Conservation (phyloP, 2,888 invertebrate species). For the Cephus nigrinus region DNA sequence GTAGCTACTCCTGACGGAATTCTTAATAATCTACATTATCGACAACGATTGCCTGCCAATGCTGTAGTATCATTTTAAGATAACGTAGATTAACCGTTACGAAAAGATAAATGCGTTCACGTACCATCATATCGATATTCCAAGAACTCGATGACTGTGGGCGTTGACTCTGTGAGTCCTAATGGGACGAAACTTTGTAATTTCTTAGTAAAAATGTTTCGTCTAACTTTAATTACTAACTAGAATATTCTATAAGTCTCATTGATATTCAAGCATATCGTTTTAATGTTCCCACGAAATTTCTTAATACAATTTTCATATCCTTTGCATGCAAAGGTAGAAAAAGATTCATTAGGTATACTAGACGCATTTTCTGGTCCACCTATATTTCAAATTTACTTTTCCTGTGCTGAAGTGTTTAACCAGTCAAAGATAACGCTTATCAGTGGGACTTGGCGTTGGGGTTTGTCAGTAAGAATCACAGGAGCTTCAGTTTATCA, state of each 20-base stretch:
- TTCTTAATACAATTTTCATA: background rate
- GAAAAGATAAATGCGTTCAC: background rate
- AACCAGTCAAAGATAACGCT: background rate
- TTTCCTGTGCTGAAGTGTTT: background rate
- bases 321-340: no score
- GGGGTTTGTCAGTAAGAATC: background rate
- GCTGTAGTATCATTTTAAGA: background rate
- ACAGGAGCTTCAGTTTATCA: conserved; percentile 7
- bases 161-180: background rate
- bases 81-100: background rate
- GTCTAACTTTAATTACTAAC: no score
- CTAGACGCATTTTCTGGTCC: background rate
- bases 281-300: background rate
- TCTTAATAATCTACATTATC: background rate
- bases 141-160: background rate
- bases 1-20: background rate
- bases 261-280: no score
- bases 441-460: background rate
- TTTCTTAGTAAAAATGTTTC: no score
- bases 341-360: background rate
- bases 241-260: no score
- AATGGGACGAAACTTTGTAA: no score
- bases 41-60: background rate
- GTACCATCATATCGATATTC: background rate
- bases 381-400: background rate